Evolutionary conservation across 30 jellyfish, hydroid and myxozoan species (phyloP), one percentile per base, ranked within the genome.

Genomic region (Chrysaora quinquecirrha): DNA sequence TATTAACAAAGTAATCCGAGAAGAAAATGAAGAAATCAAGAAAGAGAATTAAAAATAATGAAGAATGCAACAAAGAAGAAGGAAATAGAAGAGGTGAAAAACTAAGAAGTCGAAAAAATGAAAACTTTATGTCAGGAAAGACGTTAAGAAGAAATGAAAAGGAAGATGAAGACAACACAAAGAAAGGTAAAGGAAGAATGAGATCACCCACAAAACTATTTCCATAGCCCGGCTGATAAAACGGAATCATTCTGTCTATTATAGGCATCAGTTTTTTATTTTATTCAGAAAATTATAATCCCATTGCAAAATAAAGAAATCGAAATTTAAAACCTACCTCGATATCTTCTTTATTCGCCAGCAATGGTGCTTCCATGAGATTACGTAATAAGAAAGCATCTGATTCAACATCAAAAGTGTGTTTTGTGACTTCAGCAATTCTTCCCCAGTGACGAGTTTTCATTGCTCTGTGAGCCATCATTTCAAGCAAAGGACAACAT

Each of bases 401-500:
- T 1, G 95, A 76, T 18, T 82, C 89, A 12, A 82, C 84, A 75
- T 83, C 92, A 38, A 89, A 83, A 18, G 85, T 56, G 80, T 89
- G 95, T 34, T 75, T 75, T 10, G 97, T 89, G 34, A 69, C 75
- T 16, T 74, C 90, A 54, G 90, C 80, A 11, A 89, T 89, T 69
- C 89, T 69, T 56, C 72, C 84, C 97, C 97, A 89, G 34, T 89
- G 97, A 28, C 97, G 82, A 21, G 75, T 7, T 48, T 89, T 82
- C 95, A 89, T 82, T 10, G 97, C 95, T 58, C 84, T 76, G 72
- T 89, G 87, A 9, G 97, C 87, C 97, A 89, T 89, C 92, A 89
- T 76, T 34, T 89, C 97, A 23, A 89, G 88, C 80, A 89, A 49
- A 0, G 97, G 95, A 71, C 97, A 89, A 43, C 97, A 70, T 30